Evolutionary conservation across 2,888 invertebrate species (phyloP).

Genomic region (Zootermopsis nevadensis): DNA sequence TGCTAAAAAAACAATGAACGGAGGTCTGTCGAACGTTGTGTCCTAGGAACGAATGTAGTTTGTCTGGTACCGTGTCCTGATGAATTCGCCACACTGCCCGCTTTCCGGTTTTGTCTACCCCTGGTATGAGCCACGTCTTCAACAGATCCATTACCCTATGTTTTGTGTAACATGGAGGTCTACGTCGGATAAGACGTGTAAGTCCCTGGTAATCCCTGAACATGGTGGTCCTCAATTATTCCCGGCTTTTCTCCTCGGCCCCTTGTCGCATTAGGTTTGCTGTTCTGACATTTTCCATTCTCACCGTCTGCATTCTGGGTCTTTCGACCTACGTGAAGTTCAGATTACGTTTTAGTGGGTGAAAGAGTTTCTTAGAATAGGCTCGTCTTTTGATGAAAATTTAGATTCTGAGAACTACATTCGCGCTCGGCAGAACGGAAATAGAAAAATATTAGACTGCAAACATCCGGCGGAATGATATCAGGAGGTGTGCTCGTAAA

Average conservation of each 20-base stretch:
- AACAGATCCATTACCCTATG: not conserved
- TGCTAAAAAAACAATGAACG: too few species aligned
- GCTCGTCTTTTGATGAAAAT: not conserved
- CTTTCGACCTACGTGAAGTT: not conserved
- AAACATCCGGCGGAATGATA: too few species aligned
- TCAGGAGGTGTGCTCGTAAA: too few species aligned
- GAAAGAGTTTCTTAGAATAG: not conserved
- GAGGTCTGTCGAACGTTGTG: too few species aligned
- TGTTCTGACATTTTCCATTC: constrained; percentile 1
- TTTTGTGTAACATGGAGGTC: not conserved
- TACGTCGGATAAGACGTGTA: not conserved
- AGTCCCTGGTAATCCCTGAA: not conserved
- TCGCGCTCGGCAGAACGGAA: too few species aligned
- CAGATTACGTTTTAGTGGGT: not conserved
- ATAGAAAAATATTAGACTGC: too few species aligned
- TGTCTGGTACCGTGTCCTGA: too few species aligned
- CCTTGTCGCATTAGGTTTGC: not conserved
- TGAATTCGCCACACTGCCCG: too few species aligned
- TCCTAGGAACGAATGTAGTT: too few species aligned
- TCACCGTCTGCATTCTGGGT: not conserved
- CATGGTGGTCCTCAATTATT: not conserved
- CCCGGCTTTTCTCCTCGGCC: not conserved
- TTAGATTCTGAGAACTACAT: not conserved
- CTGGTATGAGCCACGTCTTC: not conserved
- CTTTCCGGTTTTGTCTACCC: not conserved